Evolutionary conservation across 2,113 vertebrate species (phyloP).

Genomic region (Trinectes maculatus): DNA sequence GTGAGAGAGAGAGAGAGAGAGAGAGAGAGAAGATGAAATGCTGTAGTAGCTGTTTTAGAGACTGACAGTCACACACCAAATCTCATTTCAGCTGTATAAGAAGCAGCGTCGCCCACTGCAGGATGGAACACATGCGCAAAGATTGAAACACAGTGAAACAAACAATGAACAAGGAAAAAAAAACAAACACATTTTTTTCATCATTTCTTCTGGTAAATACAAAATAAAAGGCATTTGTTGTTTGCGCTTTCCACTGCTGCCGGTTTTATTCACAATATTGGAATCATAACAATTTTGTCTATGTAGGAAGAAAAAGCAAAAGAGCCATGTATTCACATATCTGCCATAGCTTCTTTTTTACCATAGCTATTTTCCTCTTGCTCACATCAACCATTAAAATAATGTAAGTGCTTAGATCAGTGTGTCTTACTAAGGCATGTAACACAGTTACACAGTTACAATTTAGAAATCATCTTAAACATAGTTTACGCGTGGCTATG

Average conservation of each 20-base stretch:
- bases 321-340: no score
- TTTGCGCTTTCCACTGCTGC: not conserved
- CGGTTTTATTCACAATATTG: constrained; percentile 15
- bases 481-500: no score
- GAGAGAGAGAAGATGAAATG: constrained; percentile 44
- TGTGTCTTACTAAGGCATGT: no score
- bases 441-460: no score
- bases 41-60: constrained; percentile 23
- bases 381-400: no score
- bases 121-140: constrained; percentile 10
- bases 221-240: not conserved
- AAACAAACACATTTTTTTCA: not conserved
- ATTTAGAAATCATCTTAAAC: no score
- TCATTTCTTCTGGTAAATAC: constrained; percentile 2
- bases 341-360: no score
- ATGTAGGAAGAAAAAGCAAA: not conserved
- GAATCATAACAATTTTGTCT: not conserved
- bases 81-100: constrained; percentile 4
- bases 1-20: constrained; percentile 5
- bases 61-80: constrained; percentile 30
- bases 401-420: no score
- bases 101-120: constrained; percentile 22
- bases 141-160: constrained; percentile 17
- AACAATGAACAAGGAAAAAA: constrained; percentile 15
- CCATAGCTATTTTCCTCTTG: no score